Evolutionary conservation across 2,888 invertebrate species (phyloP).

Genomic region (Aporophyla nigra): DNA sequence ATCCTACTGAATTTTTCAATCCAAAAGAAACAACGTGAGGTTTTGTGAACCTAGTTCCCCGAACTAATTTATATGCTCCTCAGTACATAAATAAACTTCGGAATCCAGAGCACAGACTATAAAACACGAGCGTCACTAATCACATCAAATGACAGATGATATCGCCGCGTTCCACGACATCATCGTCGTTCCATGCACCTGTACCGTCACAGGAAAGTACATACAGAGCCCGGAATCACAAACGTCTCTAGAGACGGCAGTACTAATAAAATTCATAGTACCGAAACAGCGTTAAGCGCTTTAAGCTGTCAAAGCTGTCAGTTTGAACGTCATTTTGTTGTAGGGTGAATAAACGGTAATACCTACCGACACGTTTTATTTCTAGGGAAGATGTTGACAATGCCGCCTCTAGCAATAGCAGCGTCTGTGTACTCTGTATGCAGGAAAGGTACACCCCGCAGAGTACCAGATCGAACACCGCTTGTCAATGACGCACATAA

Average conservation of each 20-base stretch:
- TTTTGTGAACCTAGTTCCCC: conserved; percentile 38
- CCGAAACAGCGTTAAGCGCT: neutral
- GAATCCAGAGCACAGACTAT: conserved; percentile 58
- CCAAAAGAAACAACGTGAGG: conserved; percentile 24
- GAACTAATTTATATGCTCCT: conserved; percentile 50
- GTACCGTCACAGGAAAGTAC: conserved; percentile 64
- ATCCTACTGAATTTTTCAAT: neutral
- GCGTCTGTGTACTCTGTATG: conserved; percentile 4
- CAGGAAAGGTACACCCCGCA: conserved; percentile 72
- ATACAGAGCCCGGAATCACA: conserved; percentile 4
- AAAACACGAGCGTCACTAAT: conserved; percentile 79
- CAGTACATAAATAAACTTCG: conserved; percentile 55
- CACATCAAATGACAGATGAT: conserved; percentile 78
- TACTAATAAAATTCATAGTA: neutral
- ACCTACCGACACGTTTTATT: neutral
- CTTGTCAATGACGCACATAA: conserved; percentile 71
- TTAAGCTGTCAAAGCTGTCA: neutral
- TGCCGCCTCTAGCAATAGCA: neutral
- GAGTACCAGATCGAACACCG: conserved; percentile 77
- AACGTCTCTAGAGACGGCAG: conserved; percentile 8
- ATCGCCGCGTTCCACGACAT: conserved; percentile 76
- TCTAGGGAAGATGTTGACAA: neutral
- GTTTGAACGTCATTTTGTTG: neutral
- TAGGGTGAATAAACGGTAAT: neutral
- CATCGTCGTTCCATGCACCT: conserved; percentile 74